Conservation (phyloP, 2,113 vertebrate species). For the Larimichthys crocea region DNA sequence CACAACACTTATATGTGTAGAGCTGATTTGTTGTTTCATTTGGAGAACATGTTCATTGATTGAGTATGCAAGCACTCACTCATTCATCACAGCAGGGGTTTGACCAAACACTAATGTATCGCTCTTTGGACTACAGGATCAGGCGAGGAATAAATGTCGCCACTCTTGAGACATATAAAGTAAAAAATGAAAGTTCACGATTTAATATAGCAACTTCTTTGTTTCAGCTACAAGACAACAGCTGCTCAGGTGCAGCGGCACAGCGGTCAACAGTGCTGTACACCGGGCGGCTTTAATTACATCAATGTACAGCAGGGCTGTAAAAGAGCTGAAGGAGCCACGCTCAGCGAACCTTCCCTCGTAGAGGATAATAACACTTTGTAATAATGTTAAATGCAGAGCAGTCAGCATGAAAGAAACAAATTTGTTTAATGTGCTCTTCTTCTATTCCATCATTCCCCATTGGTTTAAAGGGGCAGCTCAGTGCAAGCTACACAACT, state of each 20-base stretch:
- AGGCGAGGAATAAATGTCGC: background rate
- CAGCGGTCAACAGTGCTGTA: slow-evolving; percentile 9
- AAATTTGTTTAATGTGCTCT: slow-evolving; percentile 35
- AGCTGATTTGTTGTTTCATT: background rate
- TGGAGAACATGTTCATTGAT: background rate
- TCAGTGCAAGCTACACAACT: background rate
- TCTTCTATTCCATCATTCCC: slow-evolving; percentile 22
- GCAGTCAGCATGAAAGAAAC: slow-evolving; percentile 33
- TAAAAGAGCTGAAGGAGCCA: slow-evolving; percentile 18
- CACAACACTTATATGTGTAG: background rate
- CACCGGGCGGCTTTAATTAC: slow-evolving; percentile 38
- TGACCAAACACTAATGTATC: background rate
- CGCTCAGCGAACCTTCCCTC: slow-evolving; percentile 10
- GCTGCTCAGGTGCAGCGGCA: slow-evolving; percentile 14
- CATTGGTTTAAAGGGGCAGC: background rate
- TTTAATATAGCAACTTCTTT: background rate
- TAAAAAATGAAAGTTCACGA: background rate
- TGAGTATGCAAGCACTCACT: background rate
- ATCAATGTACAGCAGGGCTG: background rate
- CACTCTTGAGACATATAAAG: no score
- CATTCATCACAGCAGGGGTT: background rate
- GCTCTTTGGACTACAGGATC: background rate
- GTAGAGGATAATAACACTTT: slow-evolving; percentile 21
- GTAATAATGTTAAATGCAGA: slow-evolving; percentile 38
- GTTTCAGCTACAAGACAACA: background rate